Conservation (phyloP, 2,797 vertebrate species). For the Sylvilagus floridanus region DNA sequence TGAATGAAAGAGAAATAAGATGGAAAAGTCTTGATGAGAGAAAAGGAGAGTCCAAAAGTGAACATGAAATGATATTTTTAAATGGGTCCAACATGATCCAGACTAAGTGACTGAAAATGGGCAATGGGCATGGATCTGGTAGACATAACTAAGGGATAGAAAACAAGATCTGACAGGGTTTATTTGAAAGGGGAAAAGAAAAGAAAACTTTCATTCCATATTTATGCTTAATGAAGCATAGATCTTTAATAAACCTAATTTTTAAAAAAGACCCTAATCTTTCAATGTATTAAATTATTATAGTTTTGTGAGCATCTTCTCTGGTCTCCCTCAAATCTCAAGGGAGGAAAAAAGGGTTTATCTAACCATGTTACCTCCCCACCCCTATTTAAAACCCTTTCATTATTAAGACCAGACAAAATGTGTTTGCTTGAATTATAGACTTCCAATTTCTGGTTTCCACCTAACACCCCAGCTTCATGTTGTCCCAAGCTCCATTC, state of each 20-base stretch:
- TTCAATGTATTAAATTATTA: neutral
- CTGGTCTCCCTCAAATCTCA: neutral
- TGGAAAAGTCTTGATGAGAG: neutral
- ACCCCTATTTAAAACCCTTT: neutral
- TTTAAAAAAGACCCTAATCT: neutral
- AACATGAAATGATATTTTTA: neutral
- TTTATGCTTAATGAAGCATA: neutral
- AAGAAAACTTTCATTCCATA: neutral
- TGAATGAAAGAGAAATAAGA: rapidly evolving
- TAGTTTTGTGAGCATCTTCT: neutral
- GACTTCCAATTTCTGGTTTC: neutral
- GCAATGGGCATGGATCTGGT: neutral
- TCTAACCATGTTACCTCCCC: neutral
- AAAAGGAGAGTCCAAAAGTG: neutral
- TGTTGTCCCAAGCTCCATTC: neutral
- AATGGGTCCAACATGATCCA: neutral
- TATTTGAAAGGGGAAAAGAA: neutral
- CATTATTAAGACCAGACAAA: slow-evolving; percentile 34
- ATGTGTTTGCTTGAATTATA: neutral
- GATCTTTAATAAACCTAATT: neutral
- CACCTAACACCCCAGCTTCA: neutral
- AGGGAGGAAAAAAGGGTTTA: neutral
- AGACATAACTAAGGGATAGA: neutral
- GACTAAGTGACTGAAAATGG: neutral
- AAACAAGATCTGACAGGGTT: neutral